These are phyloP conservation scores for Cephus nigrinus DNA, from an alignment of 2,888 invertebrate genomes.

Conservation along the genomic window DNA sequence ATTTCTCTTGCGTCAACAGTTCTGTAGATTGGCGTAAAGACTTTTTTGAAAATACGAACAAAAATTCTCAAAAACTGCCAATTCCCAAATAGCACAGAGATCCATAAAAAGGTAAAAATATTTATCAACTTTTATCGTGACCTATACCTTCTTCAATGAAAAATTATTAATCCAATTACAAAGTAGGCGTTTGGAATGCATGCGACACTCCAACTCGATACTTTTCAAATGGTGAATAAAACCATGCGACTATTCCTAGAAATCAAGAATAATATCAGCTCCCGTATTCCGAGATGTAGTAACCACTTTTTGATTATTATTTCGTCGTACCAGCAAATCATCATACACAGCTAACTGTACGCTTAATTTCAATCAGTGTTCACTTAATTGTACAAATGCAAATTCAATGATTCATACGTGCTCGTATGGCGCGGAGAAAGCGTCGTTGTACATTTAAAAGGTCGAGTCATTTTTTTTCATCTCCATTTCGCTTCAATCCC, in stretches of 20 bases:
- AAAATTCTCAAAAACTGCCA: neutral
- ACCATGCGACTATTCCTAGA: too few relatives aligned
- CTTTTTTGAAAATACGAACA: neutral
- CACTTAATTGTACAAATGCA: neutral
- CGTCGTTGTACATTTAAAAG: neutral
- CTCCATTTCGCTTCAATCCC: neutral
- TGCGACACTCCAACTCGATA: too few relatives aligned
- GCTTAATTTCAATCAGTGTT: neutral
- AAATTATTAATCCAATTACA: too few relatives aligned
- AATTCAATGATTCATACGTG: neutral
- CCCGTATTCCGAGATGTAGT: neutral
- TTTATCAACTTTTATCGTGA: neutral
- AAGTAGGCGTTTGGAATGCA: too few relatives aligned
- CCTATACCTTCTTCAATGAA: too few relatives aligned
- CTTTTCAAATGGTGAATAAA: too few relatives aligned
- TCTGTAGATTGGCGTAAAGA: neutral
- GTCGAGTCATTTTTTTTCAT: neutral
- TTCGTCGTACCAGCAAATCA: neutral
- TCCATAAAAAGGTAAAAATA: neutral
- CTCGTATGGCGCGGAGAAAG: neutral
- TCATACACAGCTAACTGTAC: neutral
- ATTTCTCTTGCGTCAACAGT: neutral
- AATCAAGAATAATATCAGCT: neutral
- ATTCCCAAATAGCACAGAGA: neutral
- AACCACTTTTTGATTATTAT: too few relatives aligned